Evolutionary conservation across 1,140 invertebrate species (phyloP).

Genomic region (Eriosoma lanigerum): DNA sequence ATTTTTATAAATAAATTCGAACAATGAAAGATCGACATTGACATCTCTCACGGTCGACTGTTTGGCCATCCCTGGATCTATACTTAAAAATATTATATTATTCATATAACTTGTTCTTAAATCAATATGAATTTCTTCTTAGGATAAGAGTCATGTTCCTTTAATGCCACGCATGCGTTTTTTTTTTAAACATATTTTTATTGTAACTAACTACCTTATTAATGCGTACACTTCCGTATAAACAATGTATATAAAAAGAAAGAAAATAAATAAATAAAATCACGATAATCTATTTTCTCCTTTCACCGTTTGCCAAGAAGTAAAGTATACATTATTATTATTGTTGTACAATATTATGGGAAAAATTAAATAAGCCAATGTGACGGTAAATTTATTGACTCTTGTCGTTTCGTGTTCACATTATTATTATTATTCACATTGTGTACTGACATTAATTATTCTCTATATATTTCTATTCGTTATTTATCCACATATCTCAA

Average conservation of each 20-base stretch:
- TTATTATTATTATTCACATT: slow-evolving; percentile 16
- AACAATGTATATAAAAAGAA: neutral
- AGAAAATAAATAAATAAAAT: neutral
- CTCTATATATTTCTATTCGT: neutral
- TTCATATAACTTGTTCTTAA: too few relatives aligned
- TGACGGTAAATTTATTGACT: slow-evolving; percentile 10
- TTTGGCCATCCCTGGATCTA: too few relatives aligned
- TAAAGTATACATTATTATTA: slow-evolving; percentile 8
- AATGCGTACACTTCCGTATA: neutral
- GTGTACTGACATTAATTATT: neutral
- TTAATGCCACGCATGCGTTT: neutral
- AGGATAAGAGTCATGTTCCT: neutral
- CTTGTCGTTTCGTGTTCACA: neutral
- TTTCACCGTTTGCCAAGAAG: neutral
- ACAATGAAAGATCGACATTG: too few relatives aligned
- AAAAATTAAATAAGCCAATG: neutral
- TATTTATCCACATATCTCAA: too few relatives aligned
- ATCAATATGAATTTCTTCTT: too few relatives aligned
- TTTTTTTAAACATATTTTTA: neutral
- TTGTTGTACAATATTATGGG: neutral
- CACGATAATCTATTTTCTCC: neutral
- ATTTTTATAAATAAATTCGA: too few relatives aligned
- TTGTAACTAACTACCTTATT: neutral
- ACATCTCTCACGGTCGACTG: too few relatives aligned
- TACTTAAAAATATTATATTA: too few relatives aligned